Evolutionary conservation across 2,888 invertebrate species (phyloP), one percentile per base, ranked within the genome.

Genomic region (Lydus trimaculatus): DNA sequence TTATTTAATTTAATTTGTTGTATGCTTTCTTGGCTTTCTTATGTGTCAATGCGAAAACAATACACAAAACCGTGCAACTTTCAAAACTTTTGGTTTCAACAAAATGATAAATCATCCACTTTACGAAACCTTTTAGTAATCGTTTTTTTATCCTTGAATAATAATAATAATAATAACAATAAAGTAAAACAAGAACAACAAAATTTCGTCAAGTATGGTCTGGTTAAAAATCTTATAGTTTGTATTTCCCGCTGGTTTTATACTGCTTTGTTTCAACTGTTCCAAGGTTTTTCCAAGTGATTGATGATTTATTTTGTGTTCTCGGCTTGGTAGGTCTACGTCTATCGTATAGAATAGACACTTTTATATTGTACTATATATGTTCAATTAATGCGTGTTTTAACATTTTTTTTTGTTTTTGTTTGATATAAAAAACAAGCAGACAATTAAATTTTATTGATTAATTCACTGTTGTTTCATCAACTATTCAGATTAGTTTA

Each of bases 291-390:
- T 2, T 13, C 76, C 73, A 79, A 77, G 82, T 85, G 85, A 85
- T 85, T 85, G 85, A 85, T 85, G 85, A 78, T 85, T 84, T 84
- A 83, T 83, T 84, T 84, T 83, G 84, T 83, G 84, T 83, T 84
- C 84, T 80, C 83, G 81, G 84, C 81, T 82, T 82, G 84, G 84
- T 83, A 79, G 83, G 84, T 84, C 84, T 80, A 72, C 73, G 77
- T 79, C 79, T 78, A 79, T 80, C 77, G 79, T 77, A 77, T 79
- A 67, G 72, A 73, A 76, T 76, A 76, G 79, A 78, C 78, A 80
- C 75, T 78, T 77, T 76, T 73, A 71, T 73, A 76, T 73, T 70
- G 75, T 75, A 76, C 75, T 76, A 77, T 75, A 73, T 75, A 76
- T 76, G 78, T 78, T 78, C 78, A 75, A 78, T 78, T 78, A 76